A percentile compares a stretch with the other conserved stretches of the same genome.
These are phyloP conservation scores for Lophius piscatorius DNA, from an alignment of 2,113 vertebrate genomes.

Conservation along the genomic window DNA sequence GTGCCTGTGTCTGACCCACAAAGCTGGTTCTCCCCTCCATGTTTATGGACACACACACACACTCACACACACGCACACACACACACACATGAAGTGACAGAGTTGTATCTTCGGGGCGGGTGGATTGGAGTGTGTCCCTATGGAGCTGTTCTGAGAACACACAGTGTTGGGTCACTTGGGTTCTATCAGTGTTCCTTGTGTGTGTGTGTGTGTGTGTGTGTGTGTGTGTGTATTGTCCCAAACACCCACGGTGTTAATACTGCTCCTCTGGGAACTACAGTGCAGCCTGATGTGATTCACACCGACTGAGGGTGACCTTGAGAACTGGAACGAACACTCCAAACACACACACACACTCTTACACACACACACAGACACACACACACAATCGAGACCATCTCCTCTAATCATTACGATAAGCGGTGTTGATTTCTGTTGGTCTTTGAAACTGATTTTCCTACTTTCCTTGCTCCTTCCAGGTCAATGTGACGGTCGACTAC, in stretches of 20 bases:
- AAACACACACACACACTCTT: conserved; percentile 5
- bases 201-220: conserved; percentile 2
- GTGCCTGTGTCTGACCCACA: conserved; percentile 39
- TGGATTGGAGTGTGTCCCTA: conserved; percentile 40
- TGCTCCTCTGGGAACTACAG: conserved; percentile 81
- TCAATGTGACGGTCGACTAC: conserved; percentile 96
- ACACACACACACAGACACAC: conserved; percentile 32
- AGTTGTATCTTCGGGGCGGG: conserved; percentile 56
- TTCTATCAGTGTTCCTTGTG: conserved; percentile 23
- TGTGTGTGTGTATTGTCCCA: conserved; percentile 41
- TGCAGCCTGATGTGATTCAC: conserved; percentile 83
- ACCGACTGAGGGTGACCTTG: conserved; percentile 88
- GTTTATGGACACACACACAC: conserved; percentile 17
- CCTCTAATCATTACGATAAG: conserved; percentile 40
- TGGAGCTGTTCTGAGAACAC: conserved; percentile 51
- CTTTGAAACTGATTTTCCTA: conserved; percentile 27
- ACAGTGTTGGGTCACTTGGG: conserved; percentile 51
- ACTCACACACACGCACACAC: conserved; percentile 9
- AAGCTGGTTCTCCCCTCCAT: conserved; percentile 45
- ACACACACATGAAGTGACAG: conserved; percentile 48
- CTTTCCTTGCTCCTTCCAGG: conserved; percentile 68
- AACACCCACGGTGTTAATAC: conserved; percentile 72
- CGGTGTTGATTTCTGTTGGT: conserved; percentile 1
- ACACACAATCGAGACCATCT: neutral
- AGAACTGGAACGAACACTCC: conserved; percentile 71